These are phyloP conservation scores for Crax fasciolata DNA, from an alignment of 2,797 vertebrate genomes.

Conservation along the genomic window DNA sequence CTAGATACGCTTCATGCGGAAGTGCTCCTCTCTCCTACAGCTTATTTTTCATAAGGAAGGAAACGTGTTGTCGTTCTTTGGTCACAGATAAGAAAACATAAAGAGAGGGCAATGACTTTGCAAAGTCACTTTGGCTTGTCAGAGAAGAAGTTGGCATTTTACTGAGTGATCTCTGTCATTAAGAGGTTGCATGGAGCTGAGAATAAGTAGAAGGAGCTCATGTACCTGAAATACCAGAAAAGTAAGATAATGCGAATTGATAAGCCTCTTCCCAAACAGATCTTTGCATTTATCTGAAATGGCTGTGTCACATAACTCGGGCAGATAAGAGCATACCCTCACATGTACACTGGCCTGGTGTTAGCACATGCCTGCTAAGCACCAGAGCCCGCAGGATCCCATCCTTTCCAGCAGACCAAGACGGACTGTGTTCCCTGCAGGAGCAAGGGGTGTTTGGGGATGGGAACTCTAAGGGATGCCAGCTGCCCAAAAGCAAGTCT, in stretches of 20 bases:
- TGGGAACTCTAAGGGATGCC: fast-evolving
- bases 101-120: neutral
- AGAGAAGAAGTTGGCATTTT: neutral
- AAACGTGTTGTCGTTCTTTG: fast-evolving
- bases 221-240: conserved; percentile 4
- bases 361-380: fast-evolving
- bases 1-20: neutral
- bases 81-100: neutral
- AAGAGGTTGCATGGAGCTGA: fast-evolving
- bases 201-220: neutral
- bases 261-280: neutral
- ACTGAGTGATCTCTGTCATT: neutral
- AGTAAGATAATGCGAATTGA: neutral
- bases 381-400: fast-evolving
- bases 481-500: neutral
- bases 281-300: conserved; percentile 27
- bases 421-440: neutral
- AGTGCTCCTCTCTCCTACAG: neutral
- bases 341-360: neutral
- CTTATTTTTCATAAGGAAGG: neutral
- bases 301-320: neutral
- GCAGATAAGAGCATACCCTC: fast-evolving
- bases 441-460: neutral
- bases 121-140: neutral
- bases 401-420: neutral